Conservation (phyloP, 2,113 vertebrate species). For the Archilochus colubris region DNA sequence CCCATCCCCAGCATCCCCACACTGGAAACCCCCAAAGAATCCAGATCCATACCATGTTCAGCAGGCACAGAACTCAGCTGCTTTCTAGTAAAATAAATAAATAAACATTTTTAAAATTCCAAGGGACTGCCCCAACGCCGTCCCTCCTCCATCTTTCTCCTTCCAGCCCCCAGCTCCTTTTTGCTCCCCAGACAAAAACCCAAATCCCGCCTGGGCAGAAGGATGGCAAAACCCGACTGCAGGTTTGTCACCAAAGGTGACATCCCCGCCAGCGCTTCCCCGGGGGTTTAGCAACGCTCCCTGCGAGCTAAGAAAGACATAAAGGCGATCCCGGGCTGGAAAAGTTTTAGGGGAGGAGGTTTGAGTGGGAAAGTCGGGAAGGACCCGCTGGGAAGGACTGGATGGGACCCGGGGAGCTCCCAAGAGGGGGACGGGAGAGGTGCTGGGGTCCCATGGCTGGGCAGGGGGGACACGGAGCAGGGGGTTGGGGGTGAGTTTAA, state of each 20-base stretch:
- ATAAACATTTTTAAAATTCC: background rate
- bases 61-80: background rate
- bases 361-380: background rate
- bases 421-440: too few species aligned
- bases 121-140: background rate
- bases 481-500: too few species aligned
- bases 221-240: too few species aligned
- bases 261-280: background rate
- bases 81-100: conserved; percentile 22
- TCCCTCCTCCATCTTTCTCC: background rate
- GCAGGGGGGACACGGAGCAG: background rate
- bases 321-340: too few species aligned
- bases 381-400: background rate
- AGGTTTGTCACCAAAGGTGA: background rate
- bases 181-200: background rate
- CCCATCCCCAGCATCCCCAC: background rate
- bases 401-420: too few species aligned
- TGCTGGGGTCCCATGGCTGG: background rate
- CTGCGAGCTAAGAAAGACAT: too few species aligned
- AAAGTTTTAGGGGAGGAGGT: background rate
- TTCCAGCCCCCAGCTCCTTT: background rate
- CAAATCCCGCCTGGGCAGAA: background rate
- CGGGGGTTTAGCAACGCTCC: background rate
- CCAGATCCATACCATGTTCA: background rate
- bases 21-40: background rate